phyloP scores from a whole-genome alignment of 2,888 invertebrate genomes.

The Sminthurinus aureus region DNA sequence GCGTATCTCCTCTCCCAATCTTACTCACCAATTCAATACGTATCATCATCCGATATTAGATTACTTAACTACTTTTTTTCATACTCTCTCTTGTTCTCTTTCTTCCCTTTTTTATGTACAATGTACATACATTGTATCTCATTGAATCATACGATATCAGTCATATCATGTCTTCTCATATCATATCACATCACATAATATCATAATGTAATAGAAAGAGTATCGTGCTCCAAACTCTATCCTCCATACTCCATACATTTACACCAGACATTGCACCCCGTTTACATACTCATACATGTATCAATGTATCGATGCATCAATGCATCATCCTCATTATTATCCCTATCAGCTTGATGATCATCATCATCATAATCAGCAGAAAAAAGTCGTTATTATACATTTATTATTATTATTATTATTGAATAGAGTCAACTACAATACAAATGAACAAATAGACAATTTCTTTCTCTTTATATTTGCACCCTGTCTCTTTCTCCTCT shows the following conservation, averaged over 20 bases:
- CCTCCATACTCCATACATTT: too few relatives aligned
- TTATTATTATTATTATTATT: too few relatives aligned
- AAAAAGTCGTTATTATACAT: too few relatives aligned
- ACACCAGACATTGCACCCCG: too few relatives aligned
- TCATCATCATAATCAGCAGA: too few relatives aligned
- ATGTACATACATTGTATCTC: neutral
- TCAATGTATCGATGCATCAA: too few relatives aligned
- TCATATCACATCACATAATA: too few relatives aligned
- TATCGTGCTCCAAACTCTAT: too few relatives aligned
- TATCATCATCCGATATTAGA: slow-evolving; percentile 35
- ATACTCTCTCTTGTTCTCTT: neutral
- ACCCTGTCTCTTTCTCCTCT: neutral
- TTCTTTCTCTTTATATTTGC: neutral
- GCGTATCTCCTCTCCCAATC: slow-evolving; percentile 12
- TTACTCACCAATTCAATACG: slow-evolving; percentile 25
- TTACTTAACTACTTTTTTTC: slow-evolving; percentile 32
- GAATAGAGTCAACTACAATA: neutral
- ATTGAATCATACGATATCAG: neutral
- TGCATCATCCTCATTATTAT: too few relatives aligned
- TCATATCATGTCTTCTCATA: neutral
- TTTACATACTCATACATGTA: too few relatives aligned
- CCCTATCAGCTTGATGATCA: too few relatives aligned
- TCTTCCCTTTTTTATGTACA: neutral
- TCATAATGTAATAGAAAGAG: too few relatives aligned
- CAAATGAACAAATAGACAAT: neutral